Evolutionary conservation across 1,140 invertebrate species (phyloP), one percentile per base, ranked within the genome.

Genomic region (Nephotettix cincticeps): DNA sequence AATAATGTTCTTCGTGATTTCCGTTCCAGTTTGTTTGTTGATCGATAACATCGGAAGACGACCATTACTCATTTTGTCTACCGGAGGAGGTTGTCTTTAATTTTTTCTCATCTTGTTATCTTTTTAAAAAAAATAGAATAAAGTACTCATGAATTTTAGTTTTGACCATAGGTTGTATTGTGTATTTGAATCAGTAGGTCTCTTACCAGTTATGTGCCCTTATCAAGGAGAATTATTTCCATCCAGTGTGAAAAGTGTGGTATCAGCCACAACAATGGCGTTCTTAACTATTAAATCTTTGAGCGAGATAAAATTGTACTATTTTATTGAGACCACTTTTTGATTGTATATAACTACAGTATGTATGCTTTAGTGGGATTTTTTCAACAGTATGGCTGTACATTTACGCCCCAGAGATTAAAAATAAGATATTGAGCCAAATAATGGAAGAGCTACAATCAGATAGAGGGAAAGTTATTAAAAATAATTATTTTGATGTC

Each of bases 211-310:
- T 1, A 43, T 25, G 21, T 21, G 21, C 0, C 17, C 28, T 13
- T 67, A 23, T 27, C 64, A 67, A 43, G 64, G 64, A 11, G 64
- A 67, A 43, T 27, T 67, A n/a, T 67, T 67, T 25, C 64, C 64
- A 1, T 19, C 32, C 21, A 67, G 36, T 14, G 30, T 43, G n/a
- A 67, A 27, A 67, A 67, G 32, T 27, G 23, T 67, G 0, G 64
- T 36, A 2, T 67, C 64, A 11, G 64, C n/a, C 17, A 25, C 45
- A 14, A 27, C 27, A 13, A 21, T 23, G 9, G 21, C 21, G 2
- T 21, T 43, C 17, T 4, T 30, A 19, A 23, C 64, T 21, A 21
- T 67, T 17, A 45, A 17, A 23, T 67, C 64, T 0, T 27, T 43
- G 0, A 17, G 21, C 17, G 21, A 13, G 11, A 32, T 67, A 17